Conservation (phyloP, 2,888 invertebrate genomes). For the Synanthedon andrenaeformis region DNA sequence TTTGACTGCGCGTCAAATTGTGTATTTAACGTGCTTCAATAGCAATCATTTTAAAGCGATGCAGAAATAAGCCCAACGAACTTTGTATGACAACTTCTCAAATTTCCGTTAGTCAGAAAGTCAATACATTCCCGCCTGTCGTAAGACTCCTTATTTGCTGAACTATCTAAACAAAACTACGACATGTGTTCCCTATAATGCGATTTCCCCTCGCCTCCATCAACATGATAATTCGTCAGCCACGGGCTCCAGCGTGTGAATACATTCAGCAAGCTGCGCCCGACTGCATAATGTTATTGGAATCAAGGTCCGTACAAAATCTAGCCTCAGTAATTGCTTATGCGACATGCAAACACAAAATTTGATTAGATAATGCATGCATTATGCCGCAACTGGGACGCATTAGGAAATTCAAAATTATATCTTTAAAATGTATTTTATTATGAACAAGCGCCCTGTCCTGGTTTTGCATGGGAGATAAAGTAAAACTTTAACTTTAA, state of each 20-base stretch:
- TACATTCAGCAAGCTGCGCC: conserved; percentile 14
- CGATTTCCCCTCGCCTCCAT: conserved; percentile 20
- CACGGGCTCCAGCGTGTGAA: conserved; percentile 10
- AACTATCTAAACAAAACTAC: conserved; percentile 15
- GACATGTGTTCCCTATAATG: conserved; percentile 14
- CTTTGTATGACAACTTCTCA: neutral
- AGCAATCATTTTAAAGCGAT: too few relatives aligned
- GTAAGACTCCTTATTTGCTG: conserved; percentile 23
- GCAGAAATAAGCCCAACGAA: too few relatives aligned
- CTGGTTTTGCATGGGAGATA: too few relatives aligned
- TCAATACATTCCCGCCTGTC: conserved; percentile 37
- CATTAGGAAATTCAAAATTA: too few relatives aligned
- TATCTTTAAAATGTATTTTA: too few relatives aligned
- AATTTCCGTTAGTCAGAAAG: conserved; percentile 20
- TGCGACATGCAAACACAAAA: neutral
- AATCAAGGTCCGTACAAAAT: conserved; percentile 7
- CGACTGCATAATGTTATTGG: conserved; percentile 11
- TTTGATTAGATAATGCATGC: neutral
- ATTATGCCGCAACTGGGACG: neutral
- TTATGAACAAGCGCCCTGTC: too few relatives aligned
- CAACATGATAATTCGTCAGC: conserved; percentile 19
- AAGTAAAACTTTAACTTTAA: too few relatives aligned
- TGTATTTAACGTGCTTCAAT: too few relatives aligned
- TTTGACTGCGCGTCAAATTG: too few relatives aligned
- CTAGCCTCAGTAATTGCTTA: neutral